These are phyloP conservation scores for Drosophila arawakana DNA, from an alignment of 1,140 invertebrate species.

Conservation along the genomic window DNA sequence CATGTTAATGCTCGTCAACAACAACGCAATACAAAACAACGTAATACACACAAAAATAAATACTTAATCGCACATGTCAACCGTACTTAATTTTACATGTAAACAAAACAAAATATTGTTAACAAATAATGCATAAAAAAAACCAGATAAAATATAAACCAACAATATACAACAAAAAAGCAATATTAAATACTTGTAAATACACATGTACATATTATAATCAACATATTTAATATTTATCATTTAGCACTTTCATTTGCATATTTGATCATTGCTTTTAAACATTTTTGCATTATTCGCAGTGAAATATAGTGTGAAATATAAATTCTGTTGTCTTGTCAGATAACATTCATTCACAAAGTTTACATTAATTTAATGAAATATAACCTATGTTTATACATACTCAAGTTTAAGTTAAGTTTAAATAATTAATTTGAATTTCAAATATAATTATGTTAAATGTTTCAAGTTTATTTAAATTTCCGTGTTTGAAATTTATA, in stretches of 20 bases:
- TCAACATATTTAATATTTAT: conserved; percentile 23
- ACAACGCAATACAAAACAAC: conserved; percentile 19
- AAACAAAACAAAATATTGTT: conserved; percentile 71
- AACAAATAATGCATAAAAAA: conserved; percentile 47
- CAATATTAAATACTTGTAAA: conserved; percentile 41
- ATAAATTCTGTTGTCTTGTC: too few species aligned
- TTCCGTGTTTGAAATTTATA: too few species aligned
- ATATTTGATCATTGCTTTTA: conserved; percentile 32
- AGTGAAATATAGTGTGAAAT: too few species aligned
- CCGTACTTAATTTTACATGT: conserved; percentile 63
- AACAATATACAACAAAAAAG: conserved; percentile 5
- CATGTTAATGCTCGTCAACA: conserved; percentile 37
- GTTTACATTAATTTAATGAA: not conserved
- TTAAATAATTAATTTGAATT: too few species aligned
- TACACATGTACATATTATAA: conserved; percentile 29
- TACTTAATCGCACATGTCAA: conserved; percentile 74
- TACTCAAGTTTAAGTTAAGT: too few species aligned
- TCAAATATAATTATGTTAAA: too few species aligned
- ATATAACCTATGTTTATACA: not conserved
- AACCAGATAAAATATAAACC: not conserved
- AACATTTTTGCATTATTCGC: not conserved
- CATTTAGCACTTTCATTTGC: conserved; percentile 32
- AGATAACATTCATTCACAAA: not conserved
- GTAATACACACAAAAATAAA: conserved; percentile 26
- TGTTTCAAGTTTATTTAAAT: too few species aligned